A percentile compares a stretch with the other conserved stretches of the same genome.
Conservation (phyloP, 2,888 invertebrate species). For the Trachelus tabidus region DNA sequence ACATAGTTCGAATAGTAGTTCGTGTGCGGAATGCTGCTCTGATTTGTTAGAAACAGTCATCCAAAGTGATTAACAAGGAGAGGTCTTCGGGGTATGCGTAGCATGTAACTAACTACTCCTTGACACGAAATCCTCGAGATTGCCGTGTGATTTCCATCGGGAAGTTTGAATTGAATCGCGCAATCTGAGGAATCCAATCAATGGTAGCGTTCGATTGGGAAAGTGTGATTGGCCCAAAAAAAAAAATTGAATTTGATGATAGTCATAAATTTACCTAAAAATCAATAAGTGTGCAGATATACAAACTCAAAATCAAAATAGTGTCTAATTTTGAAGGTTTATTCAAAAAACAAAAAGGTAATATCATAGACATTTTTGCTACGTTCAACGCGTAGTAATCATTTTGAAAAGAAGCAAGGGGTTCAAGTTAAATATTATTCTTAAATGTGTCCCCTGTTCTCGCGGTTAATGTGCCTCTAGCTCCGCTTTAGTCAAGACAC, state of each 20-base stretch:
- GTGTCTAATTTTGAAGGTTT: not conserved
- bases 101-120: constrained; percentile 43
- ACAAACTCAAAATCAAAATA: not conserved
- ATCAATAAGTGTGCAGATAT: not conserved
- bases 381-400: not conserved
- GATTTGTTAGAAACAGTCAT: constrained; percentile 45
- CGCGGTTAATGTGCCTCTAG: not conserved
- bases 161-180: constrained; percentile 56
- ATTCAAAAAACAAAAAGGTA: not conserved
- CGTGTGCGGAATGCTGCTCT: constrained; percentile 37
- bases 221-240: not conserved
- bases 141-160: constrained; percentile 49
- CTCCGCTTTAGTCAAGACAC: constrained; percentile 11
- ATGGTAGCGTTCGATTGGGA: not conserved
- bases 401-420: not conserved
- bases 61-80: constrained; percentile 53
- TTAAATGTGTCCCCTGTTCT: not conserved
- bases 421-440: not conserved
- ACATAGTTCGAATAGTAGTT: constrained; percentile 12
- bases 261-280: not conserved
- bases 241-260: not conserved
- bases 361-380: not conserved
- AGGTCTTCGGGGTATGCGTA: constrained; percentile 29
- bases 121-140: constrained; percentile 57
- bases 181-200: not conserved